These are phyloP conservation scores for Xanthorhoe spadicearia DNA, from an alignment of 2,888 invertebrate genomes.

Conservation along the genomic window DNA sequence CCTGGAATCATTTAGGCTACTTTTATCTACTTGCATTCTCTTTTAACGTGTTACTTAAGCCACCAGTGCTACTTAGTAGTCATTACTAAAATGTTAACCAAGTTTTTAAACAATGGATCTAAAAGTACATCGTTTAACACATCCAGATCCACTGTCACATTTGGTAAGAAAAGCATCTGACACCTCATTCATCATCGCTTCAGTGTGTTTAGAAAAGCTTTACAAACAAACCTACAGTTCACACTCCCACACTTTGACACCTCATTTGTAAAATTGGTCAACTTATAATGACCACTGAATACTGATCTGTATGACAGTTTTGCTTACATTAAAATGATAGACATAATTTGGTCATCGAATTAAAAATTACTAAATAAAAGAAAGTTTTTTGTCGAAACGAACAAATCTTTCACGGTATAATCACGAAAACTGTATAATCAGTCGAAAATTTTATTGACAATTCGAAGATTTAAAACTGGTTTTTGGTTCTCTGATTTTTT, in stretches of 20 bases:
- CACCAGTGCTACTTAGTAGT: too few species aligned
- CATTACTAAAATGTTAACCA: too few species aligned
- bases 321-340: slow-evolving; percentile 26
- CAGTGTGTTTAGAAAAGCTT: slow-evolving; percentile 14
- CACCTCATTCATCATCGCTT: slow-evolving; percentile 16
- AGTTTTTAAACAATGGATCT: too few species aligned
- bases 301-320: slow-evolving; percentile 1
- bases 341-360: slow-evolving; percentile 1
- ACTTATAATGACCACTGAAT: slow-evolving; percentile 10
- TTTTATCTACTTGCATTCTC: too few species aligned
- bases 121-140: neutral
- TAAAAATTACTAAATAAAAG: neutral
- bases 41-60: too few species aligned
- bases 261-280: slow-evolving; percentile 38
- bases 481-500: too few species aligned
- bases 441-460: too few species aligned
- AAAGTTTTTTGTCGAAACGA: neutral
- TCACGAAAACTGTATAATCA: neutral
- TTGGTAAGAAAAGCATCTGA: neutral
- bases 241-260: slow-evolving; percentile 33
- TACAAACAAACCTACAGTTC: slow-evolving; percentile 15
- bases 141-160: neutral
- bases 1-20: too few species aligned
- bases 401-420: neutral
- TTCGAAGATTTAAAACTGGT: too few species aligned